Evolutionary conservation across 2,888 invertebrate genomes (phyloP), one percentile per base, ranked within the genome.

Genomic region (Melieria picta): DNA sequence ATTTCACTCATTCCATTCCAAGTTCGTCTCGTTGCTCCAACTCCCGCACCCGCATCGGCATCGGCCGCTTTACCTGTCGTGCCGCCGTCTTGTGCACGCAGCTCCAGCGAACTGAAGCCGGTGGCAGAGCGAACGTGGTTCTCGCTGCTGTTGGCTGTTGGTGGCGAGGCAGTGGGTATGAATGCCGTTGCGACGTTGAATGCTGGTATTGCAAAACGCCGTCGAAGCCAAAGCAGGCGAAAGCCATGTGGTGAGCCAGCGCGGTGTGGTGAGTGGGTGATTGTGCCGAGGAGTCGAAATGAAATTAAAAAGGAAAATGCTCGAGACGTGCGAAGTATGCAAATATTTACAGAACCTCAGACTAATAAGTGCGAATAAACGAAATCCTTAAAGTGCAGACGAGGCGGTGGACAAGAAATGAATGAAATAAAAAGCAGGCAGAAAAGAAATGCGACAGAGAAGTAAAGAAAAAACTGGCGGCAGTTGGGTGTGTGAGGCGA

Each of bases 241-340:
- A 42, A 30, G 58, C 10, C 43, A 3, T 11, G 30, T 10, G n/a
- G 16, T 58, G 42, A 7, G 64, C n/a, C 43, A 30, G 10, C n/a
- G 9, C 7, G 43, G 7, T n/a, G n/a, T 48, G 3, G 42, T 5
- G 50, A 11, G 30, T 30, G 4, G 2, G 7, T 42, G 63, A 42
- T 30, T 7, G 46, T 5, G 46, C 48, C 46, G n/a, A 10, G 30
- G n/a, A 55, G 13, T 10, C 57, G n/a, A 60, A 42, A 67, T 46
- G 60, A 66, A 66, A 10, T 67, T 75, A 77, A 74, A 65, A 77
- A 77, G 77, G 80, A 79, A 79, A 82, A 80, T 79, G 75, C 75
- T 80, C 73, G 77, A 77, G 78, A 83, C 82, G 82, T 82, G 82
- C 79, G 76, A 79, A 78, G 81, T 83, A 83, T 80, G 83, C 81